phyloP scores from a whole-genome alignment of 1,140 invertebrate genomes.

The Brachionus koreanus region DNA sequence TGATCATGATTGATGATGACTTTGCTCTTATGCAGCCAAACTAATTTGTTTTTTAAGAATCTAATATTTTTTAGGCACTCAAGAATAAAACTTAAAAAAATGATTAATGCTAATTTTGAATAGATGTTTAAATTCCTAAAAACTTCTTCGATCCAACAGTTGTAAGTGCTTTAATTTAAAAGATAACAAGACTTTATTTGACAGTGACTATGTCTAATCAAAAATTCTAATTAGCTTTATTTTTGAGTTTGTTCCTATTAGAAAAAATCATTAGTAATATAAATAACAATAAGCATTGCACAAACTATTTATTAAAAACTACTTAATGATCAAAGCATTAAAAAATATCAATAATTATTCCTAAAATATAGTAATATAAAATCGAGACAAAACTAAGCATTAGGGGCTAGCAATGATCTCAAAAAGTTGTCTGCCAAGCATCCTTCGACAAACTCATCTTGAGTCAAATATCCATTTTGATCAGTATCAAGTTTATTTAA shows the following conservation, averaged over 20 bases:
- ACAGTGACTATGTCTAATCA: not conserved
- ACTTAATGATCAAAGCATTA: not conserved
- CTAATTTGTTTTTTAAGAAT: not conserved
- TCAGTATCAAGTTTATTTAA: slow-evolving; percentile 21
- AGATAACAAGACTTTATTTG: not conserved
- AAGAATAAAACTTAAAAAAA: not conserved
- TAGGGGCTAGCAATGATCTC: not conserved
- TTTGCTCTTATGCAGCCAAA: not conserved
- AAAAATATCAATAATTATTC: not conserved
- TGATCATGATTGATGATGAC: not conserved
- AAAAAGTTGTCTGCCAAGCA: slow-evolving; percentile 14
- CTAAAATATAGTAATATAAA: not conserved
- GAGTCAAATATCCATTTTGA: slow-evolving; percentile 9
- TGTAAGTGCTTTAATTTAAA: not conserved
- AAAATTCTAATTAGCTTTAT: not conserved
- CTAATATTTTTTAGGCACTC: not conserved
- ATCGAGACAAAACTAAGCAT: not conserved
- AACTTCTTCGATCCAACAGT: not conserved
- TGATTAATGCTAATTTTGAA: not conserved
- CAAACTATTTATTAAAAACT: slow-evolving; percentile 11
- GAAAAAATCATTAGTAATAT: not conserved
- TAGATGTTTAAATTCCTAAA: not conserved
- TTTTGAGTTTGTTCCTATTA: not conserved
- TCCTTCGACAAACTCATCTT: slow-evolving; percentile 44
- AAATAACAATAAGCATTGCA: not conserved